Base-by-base conservation (phyloP, 1,140 invertebrate genomes). In the Drosophila elegans region DNA sequence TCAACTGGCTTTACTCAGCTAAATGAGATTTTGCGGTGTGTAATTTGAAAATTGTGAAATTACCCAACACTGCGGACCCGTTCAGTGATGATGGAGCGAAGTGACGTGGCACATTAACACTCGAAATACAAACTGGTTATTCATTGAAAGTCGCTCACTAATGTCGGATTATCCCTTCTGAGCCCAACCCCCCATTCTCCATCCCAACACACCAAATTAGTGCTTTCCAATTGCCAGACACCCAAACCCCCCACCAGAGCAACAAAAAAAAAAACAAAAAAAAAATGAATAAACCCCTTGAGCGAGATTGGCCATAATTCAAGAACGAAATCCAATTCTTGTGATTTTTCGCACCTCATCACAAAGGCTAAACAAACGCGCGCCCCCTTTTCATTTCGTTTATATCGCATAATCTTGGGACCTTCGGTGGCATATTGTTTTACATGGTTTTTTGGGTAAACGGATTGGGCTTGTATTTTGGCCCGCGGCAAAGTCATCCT, bases 321-420 rank as follows among this genome's bases (percentile, higher is more conserved):
- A 57, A 32, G 21, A 51, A 63, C 11, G 34, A 63, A 63, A 66
- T 67, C 71, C 63, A 69, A 81, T 81, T 86, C 34, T 46, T 59
- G 55, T 74, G 68, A 86, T 71, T 85, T 83, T 77, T 86, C 78
- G 74, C 81, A 88, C 78, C 82, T 86, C 75, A 79, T 67, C 68
- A 62, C 60, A 29, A 44, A 10, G 55, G 16, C 25, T 9, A 45
- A 55, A 46, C 38, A 62, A 44, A 34, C 27, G 45, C n/a, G 13
- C 27, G 34, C 29, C 27, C 10, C n/a, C 5, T 49, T n/a, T 55
- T 41, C 42, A 38, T 27, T 62, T 76, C 67, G 68, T 61, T 60
- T 41, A 25, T 38, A 52, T 21, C 41, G 53, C 59, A 73, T 74
- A 73, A 78, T 55, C 64, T 72, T 57, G 11, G 29, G 48, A 41